Evolutionary conservation across 2,888 invertebrate species (phyloP), one percentile per base, ranked within the genome.

Genomic region (Ariolimax columbianus): DNA sequence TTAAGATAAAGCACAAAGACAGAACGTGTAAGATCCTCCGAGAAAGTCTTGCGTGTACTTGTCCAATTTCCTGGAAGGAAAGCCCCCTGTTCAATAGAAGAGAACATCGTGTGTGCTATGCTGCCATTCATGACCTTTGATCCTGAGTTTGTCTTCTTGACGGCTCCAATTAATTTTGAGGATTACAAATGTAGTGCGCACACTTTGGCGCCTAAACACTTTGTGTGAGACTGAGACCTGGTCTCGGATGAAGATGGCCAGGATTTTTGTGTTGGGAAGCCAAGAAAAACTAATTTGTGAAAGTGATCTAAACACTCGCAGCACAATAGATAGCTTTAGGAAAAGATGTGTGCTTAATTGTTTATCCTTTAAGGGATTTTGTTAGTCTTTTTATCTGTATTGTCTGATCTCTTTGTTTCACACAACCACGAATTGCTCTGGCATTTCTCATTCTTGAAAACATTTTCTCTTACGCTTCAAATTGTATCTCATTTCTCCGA

Each of bases 121-220:
- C 68, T 68, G 36, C 68, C 68, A 68, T 36, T 68, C 36, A 33
- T 19, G 68, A 68, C 68, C 68, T 68, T 68, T 68, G 33, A 68
- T 36, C 0, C 68, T 2, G 68, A 36, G 36, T 68, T 68, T 68
- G 7, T 36, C 36, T 26, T 36, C 68, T 68, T 68, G 36, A 36
- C 19, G 30, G 30, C 68, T 68, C 36, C 68, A 68, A 68, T 68
- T 68, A 68, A 68, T 68, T 68, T 36, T 68, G 17, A 11, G 36
- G 68, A 68, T 68, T 68, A 68, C 68, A 68, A 19, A 68, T 68
- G 68, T 36, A 36, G 68, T 36, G 14, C 36, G 6, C 3, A 11
- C 68, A 68, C 68, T 66, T 33, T 47, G 43, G n/a, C 47, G 30
- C 59, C 59, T 7, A n/a, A 63, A 3, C 59, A 63, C 59, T 63